Percentiles rank a stretch among this genome's conserved stretches.
Conservation (phyloP, 2,888 invertebrate genomes). For the Stictocephala bisonia region DNA sequence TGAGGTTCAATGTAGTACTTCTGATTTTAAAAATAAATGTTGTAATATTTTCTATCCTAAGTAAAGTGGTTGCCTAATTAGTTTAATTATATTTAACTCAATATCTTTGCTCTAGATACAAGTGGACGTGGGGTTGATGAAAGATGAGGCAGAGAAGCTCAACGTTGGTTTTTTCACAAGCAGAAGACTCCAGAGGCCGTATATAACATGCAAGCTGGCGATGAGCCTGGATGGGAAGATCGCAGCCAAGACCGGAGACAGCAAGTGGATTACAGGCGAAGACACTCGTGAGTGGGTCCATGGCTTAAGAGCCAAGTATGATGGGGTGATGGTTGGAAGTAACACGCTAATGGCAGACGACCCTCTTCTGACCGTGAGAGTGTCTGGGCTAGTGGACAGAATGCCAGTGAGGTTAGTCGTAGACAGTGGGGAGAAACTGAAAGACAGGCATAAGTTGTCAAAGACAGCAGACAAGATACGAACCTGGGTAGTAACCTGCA, state of each 20-base stretch:
- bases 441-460: conserved; percentile 25
- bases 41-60: no score
- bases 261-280: conserved; percentile 44
- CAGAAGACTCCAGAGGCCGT: conserved; percentile 14
- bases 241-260: conserved; percentile 28
- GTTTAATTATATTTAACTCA: no score
- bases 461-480: conserved; percentile 32
- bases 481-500: conserved; percentile 4
- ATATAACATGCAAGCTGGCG: conserved; percentile 38
- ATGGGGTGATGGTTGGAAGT: conserved; percentile 39
- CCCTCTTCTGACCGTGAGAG: conserved; percentile 31
- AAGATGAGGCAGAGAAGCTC: conserved; percentile 38
- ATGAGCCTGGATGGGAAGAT: conserved; percentile 41
- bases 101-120: no score
- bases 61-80: no score
- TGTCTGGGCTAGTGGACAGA: conserved; percentile 11
- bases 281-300: conserved; percentile 39
- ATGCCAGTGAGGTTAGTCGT: conserved; percentile 31
- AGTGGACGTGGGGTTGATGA: conserved; percentile 29
- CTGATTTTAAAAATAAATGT: no score
- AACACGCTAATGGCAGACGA: conserved; percentile 32
- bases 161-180: conserved; percentile 44
- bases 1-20: no score
- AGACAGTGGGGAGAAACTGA: conserved; percentile 22
- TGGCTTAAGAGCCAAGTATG: conserved; percentile 17